phyloP scores from a whole-genome alignment of 2,888 invertebrate species.

The Lycocerus yunnanus region DNA sequence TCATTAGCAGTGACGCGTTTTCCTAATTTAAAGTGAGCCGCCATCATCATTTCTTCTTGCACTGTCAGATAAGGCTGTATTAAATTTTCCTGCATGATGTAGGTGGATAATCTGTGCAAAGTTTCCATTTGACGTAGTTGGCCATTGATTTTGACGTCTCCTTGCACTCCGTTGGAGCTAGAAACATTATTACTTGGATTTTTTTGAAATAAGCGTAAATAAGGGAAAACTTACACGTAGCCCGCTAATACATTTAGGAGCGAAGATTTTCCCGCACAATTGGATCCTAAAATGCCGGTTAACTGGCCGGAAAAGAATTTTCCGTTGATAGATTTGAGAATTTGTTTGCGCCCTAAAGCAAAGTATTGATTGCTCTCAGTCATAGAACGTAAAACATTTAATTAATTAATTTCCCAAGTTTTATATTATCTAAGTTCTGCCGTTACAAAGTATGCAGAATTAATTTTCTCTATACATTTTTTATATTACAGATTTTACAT shows the following conservation, averaged over 20 bases:
- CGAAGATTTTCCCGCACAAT: slow-evolving; percentile 25
- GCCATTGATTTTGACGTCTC: slow-evolving; percentile 71
- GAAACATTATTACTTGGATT: not conserved
- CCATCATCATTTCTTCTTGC: slow-evolving; percentile 73
- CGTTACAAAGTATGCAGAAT: no score
- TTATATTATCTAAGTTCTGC: no score
- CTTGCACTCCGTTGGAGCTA: slow-evolving; percentile 64
- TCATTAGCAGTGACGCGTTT: slow-evolving; percentile 36
- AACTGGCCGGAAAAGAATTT: slow-evolving; percentile 22
- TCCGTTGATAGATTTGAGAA: slow-evolving; percentile 22
- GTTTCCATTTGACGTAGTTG: slow-evolving; percentile 67
- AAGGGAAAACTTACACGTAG: slow-evolving; percentile 25
- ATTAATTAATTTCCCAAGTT: no score
- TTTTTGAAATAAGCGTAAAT: no score
- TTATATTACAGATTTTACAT: no score
- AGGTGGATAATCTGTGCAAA: slow-evolving; percentile 76
- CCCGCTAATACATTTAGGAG: slow-evolving; percentile 24
- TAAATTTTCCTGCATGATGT: slow-evolving; percentile 81
- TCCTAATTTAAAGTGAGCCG: slow-evolving; percentile 75
- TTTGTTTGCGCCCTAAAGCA: slow-evolving; percentile 17
- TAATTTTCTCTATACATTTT: no score
- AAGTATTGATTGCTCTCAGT: no score
- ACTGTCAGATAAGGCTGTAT: slow-evolving; percentile 75
- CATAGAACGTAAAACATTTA: no score
- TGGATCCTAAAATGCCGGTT: slow-evolving; percentile 21